These are phyloP conservation scores for Todus mexicanus DNA, from an alignment of 2,797 vertebrate species.

Conservation along the genomic window DNA sequence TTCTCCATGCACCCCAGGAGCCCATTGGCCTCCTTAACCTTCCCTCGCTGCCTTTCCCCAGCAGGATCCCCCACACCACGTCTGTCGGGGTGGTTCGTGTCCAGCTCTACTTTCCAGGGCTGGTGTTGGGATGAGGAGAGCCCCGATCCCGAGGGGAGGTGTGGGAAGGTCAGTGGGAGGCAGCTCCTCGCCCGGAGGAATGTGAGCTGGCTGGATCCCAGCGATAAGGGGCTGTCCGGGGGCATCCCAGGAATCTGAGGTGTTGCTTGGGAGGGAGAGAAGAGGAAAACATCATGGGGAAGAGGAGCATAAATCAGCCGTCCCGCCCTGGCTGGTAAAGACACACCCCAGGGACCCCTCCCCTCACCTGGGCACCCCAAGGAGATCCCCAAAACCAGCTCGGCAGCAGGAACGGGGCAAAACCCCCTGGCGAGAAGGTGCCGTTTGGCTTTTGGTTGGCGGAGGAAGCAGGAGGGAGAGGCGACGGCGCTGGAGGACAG, in stretches of 20 bases:
- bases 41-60: too few relatives aligned
- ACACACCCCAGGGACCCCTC: too few relatives aligned
- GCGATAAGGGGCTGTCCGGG: not conserved
- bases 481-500: not conserved
- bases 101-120: not conserved
- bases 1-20: too few relatives aligned
- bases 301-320: not conserved
- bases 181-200: not conserved
- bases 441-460: not conserved
- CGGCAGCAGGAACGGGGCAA: accelerated
- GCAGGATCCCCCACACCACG: too few relatives aligned
- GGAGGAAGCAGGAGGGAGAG: not conserved
- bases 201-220: not conserved
- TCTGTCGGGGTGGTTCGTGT: too few relatives aligned
- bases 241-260: not conserved
- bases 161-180: not conserved
- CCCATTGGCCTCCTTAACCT: not conserved
- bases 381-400: not conserved
- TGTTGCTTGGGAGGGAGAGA: not conserved
- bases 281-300: not conserved
- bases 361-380: not conserved
- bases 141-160: accelerated
- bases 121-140: not conserved
- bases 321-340: not conserved
- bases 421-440: not conserved